Percentiles rank a stretch among this genome's conserved stretches.
Evolutionary conservation across 2,113 vertebrate genomes (phyloP).

Genomic region (Pseudopipra pipra): DNA sequence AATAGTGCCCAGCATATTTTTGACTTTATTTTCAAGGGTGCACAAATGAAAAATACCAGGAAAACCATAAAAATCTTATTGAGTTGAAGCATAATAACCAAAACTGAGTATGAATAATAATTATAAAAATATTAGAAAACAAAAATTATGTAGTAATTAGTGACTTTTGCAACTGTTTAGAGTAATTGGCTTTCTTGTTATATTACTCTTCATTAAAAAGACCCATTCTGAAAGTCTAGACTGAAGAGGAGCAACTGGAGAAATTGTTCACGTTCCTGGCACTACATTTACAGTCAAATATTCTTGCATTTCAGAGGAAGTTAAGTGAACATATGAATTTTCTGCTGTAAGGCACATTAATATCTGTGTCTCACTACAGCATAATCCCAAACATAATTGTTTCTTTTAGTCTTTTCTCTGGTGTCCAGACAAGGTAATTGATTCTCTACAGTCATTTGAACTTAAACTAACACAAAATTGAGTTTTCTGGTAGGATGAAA

Average conservation of each 20-base stretch:
- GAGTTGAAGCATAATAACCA: not conserved
- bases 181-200: not conserved
- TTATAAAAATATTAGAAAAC: not conserved
- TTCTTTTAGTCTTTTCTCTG: not conserved
- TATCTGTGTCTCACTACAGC: not conserved
- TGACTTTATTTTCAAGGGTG: not conserved
- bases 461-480: not conserved
- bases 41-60: not conserved
- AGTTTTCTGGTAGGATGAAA: not conserved
- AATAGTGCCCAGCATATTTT: not conserved
- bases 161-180: not conserved
- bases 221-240: not conserved
- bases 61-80: not conserved
- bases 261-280: not conserved
- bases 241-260: not conserved
- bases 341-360: not conserved
- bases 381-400: not conserved
- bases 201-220: not conserved
- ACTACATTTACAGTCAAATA: not conserved
- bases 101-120: not conserved
- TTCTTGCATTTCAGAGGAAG: not conserved
- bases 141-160: not conserved
- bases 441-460: not conserved
- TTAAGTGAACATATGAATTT: not conserved
- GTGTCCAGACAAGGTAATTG: not conserved